Percentiles rank a stretch among this genome's conserved stretches.
Conservation (phyloP, 2,797 vertebrate genomes). For the Onychomys leucogaster region DNA sequence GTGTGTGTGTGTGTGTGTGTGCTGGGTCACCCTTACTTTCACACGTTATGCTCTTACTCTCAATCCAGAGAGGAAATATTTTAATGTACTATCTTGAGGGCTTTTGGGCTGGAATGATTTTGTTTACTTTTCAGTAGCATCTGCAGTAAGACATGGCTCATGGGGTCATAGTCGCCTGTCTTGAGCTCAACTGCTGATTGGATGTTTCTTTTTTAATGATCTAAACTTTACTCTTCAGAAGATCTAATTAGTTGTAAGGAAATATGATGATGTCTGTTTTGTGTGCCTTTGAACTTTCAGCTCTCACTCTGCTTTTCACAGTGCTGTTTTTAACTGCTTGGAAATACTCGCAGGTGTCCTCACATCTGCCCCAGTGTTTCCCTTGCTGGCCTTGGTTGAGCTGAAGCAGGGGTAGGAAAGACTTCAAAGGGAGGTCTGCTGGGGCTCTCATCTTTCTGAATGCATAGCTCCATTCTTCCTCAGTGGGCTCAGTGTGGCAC, state of each 20-base stretch:
- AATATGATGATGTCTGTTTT: neutral
- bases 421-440: neutral
- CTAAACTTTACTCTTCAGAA: conserved; percentile 11
- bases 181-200: neutral
- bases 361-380: neutral
- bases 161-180: neutral
- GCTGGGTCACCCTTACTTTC: neutral
- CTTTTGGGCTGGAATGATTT: neutral
- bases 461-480: neutral
- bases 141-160: neutral
- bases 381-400: neutral
- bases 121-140: neutral
- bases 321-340: neutral
- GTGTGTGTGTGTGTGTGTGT: neutral
- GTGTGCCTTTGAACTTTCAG: neutral
- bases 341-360: neutral
- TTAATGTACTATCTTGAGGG: neutral
- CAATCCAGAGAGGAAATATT: neutral
- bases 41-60: neutral
- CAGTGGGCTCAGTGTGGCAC: neutral
- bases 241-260: conserved; percentile 9
- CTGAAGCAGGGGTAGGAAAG: neutral
- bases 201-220: neutral
- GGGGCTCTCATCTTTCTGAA: neutral
- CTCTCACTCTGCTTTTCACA: neutral